phyloP scores from a whole-genome alignment of 2,888 invertebrate genomes.

The Caenorhabditis macrosperma region DNA sequence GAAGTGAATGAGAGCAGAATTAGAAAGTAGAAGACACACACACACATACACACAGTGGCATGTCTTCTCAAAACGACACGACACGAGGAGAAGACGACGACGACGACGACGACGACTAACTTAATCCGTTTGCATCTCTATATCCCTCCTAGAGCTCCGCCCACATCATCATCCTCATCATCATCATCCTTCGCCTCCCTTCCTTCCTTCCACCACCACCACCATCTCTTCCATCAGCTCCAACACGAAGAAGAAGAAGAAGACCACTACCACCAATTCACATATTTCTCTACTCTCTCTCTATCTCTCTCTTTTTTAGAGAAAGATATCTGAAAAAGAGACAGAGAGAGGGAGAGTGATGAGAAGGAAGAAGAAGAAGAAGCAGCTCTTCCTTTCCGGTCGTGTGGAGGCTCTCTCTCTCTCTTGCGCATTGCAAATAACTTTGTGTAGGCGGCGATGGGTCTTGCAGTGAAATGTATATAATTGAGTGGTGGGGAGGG shows the following conservation, averaged over 20 bases:
- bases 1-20: conserved; percentile 14
- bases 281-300: too few species aligned
- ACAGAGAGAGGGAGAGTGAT: too few species aligned
- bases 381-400: background rate
- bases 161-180: background rate
- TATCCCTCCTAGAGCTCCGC: background rate
- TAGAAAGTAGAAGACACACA: conserved; percentile 38
- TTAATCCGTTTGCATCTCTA: conserved; percentile 55
- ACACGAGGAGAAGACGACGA: conserved; percentile 20
- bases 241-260: too few species aligned
- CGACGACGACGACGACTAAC: conserved; percentile 44
- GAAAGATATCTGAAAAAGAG: too few species aligned
- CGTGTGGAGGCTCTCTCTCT: too few species aligned
- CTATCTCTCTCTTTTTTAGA: background rate
- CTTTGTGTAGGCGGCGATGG: background rate
- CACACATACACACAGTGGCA: background rate
- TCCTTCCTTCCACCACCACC: too few species aligned
- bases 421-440: conserved; percentile 1
- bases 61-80: conserved; percentile 6
- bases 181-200: conserved; percentile 20
- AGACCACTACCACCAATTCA: too few species aligned
- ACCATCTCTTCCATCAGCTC: too few species aligned
- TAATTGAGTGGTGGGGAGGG: background rate
- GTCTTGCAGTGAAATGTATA: background rate
- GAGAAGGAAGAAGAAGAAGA: background rate